Evolutionary conservation across 2,888 invertebrate genomes (phyloP), one percentile per base, ranked within the genome.

Genomic region (Coenonympha arcania): DNA sequence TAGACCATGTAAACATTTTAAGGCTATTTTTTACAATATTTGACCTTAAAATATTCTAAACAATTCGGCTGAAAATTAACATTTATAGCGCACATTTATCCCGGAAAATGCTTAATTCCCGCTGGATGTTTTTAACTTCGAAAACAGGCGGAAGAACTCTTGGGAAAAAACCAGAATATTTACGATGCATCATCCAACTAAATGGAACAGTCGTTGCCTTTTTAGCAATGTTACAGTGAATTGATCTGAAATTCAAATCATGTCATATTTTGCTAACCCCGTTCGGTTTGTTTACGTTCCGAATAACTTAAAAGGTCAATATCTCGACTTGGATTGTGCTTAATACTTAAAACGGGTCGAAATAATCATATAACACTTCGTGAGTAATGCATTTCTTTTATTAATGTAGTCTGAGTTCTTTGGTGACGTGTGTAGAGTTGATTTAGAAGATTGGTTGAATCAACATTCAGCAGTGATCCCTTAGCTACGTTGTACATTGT

Each of bases 231-330:
- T 28, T 41, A 28, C 28, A 19, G 30, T 41, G 41, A 41, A 30
- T 43, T 15, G 41, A 41, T 41, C 31, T 43, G 30, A 28, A 48
- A 50, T 44, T 71, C 71, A 75, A 79, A 74, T 74, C 42, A 63
- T 63, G 58, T 58, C 48, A 65, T 69, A 58, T 66, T 64, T 66
- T 56, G 52, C 58, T 50, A 59, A 54, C 59, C 55, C 51, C 55
- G 60, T 61, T 57, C 54, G 56, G 56, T 61, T 54, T 54, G 63
- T 70, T 70, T 67, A 63, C 64, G 62, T 68, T 69, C 65, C 64
- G 73, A 71, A 75, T 76, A 65, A 63, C 46, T 60, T 72, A 68
- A 67, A 63, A 72, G 76, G 73, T 74, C 71, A 70, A 71, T 71
- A 69, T 62, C 72, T 64, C 62, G 58, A 54, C 57, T 54, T 33